A percentile compares a stretch with the other conserved stretches of the same genome.
Evolutionary conservation across 2,888 invertebrate genomes (phyloP).

Genomic region (Apamea crenata): DNA sequence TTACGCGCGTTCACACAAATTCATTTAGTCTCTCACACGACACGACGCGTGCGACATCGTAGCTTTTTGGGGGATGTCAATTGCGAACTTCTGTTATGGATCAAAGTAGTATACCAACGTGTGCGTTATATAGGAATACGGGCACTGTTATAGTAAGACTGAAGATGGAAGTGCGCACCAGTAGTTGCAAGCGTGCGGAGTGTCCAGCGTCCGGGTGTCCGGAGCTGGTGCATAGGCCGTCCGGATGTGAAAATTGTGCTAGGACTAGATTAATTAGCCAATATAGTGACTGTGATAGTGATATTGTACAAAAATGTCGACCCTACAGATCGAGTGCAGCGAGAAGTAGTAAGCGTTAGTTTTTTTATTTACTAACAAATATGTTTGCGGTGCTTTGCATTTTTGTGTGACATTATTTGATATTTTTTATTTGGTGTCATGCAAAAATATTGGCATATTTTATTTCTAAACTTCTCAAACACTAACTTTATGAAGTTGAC

Average conservation of each 20-base stretch:
- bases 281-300: conserved; percentile 89
- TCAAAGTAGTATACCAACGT: conserved; percentile 83
- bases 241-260: conserved; percentile 85
- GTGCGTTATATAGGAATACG: conserved; percentile 81
- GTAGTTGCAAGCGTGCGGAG: conserved; percentile 71
- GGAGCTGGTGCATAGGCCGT: conserved; percentile 73
- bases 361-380: conserved; percentile 64
- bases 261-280: conserved; percentile 86
- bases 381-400: conserved; percentile 10
- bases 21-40: conserved; percentile 88
- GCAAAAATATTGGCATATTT: conserved; percentile 3
- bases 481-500: background rate
- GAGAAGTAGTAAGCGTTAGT: conserved; percentile 86
- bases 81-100: conserved; percentile 85
- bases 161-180: conserved; percentile 80
- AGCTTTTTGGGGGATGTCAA: conserved; percentile 85
- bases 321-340: conserved; percentile 82
- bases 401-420: conserved; percentile 15
- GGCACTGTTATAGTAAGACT: conserved; percentile 86
- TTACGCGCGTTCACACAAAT: conserved; percentile 85
- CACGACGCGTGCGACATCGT: conserved; percentile 86
- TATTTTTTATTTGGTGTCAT: background rate
- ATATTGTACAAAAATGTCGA: conserved; percentile 81
- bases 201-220: conserved; percentile 70
- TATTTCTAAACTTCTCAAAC: background rate